Evolutionary conservation across 2,113 vertebrate species (phyloP).

Genomic region (Tapirus terrestris): DNA sequence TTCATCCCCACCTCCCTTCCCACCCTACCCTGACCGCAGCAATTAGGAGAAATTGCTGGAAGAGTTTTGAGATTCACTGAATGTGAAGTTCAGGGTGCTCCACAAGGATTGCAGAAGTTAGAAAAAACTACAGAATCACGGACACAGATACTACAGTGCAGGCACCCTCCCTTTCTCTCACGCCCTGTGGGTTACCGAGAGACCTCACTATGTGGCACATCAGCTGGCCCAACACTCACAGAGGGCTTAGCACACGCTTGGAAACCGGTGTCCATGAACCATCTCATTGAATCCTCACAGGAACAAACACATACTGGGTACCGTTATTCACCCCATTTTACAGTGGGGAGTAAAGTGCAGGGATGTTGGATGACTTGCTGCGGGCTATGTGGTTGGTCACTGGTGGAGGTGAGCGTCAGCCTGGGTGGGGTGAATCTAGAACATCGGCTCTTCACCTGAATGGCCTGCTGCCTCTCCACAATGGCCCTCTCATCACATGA

Average conservation of each 20-base stretch:
- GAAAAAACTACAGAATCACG: accelerated
- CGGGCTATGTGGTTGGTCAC: background rate
- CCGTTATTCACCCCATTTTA: background rate
- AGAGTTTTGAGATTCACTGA: background rate
- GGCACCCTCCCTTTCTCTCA: accelerated
- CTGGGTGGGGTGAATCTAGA: background rate
- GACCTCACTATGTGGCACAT: too few species aligned
- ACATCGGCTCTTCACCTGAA: background rate
- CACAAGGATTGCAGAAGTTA: background rate
- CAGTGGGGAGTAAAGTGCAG: too few species aligned
- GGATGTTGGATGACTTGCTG: background rate
- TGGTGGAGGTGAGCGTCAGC: background rate
- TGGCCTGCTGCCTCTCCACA: accelerated
- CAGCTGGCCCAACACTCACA: too few species aligned
- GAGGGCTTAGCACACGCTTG: background rate
- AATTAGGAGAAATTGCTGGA: background rate
- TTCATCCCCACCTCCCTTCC: too few species aligned
- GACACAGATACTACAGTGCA: accelerated
- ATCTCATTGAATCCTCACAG: background rate
- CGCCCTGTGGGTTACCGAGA: too few species aligned
- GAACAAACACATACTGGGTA: background rate
- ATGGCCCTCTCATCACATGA: background rate
- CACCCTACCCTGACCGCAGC: background rate
- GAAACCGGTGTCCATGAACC: background rate
- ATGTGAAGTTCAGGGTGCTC: background rate